These are phyloP conservation scores for Tyrannus savana DNA, from an alignment of 2,113 vertebrate species.

Conservation along the genomic window DNA sequence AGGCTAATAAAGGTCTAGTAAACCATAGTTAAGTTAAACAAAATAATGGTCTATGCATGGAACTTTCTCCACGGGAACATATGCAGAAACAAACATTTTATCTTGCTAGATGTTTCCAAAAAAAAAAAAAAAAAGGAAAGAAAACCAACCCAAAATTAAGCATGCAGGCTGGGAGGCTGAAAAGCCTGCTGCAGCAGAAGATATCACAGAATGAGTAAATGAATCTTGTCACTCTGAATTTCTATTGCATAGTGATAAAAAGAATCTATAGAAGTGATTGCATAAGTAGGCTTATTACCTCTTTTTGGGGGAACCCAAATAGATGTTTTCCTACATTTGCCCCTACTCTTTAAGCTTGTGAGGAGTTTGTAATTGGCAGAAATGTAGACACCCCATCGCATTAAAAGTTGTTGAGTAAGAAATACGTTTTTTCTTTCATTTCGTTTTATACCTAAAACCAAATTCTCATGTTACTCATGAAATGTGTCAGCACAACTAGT, in stretches of 20 bases:
- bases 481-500: not conserved
- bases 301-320: not conserved
- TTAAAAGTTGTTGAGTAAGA: not conserved
- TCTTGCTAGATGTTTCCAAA: not conserved
- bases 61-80: not conserved
- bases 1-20: not conserved
- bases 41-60: not conserved
- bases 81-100: not conserved
- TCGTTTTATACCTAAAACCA: not conserved
- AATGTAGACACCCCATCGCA: not conserved
- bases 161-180: not conserved
- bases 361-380: not conserved
- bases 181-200: not conserved
- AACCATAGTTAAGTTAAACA: not conserved
- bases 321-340: not conserved
- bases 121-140: not conserved
- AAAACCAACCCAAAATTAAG: not conserved
- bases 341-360: not conserved
- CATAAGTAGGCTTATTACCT: not conserved
- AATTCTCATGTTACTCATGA: not conserved
- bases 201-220: not conserved
- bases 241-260: not conserved
- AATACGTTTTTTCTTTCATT: not conserved
- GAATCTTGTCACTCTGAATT: not conserved
- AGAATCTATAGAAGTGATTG: not conserved